These are phyloP conservation scores for Elanus axillaris DNA, from an alignment of 2,113 vertebrate species.

Conservation along the genomic window DNA sequence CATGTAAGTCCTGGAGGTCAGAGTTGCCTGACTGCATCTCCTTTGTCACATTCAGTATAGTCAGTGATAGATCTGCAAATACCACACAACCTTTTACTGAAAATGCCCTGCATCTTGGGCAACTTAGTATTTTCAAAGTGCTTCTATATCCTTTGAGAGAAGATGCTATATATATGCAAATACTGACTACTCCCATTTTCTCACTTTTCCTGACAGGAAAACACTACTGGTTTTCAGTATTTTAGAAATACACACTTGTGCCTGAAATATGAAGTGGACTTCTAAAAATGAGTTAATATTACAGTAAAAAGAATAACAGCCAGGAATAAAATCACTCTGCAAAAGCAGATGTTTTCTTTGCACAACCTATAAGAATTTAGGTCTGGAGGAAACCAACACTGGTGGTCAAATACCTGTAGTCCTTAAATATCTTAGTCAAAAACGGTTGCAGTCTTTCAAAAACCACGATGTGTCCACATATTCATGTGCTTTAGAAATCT, in stretches of 20 bases:
- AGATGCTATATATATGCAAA: not conserved
- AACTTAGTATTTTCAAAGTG: not conserved
- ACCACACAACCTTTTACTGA: not conserved
- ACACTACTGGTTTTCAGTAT: not conserved
- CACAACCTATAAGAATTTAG: not conserved
- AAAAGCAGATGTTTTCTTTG: not conserved
- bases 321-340: not conserved
- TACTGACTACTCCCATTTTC: not conserved
- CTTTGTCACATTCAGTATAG: not conserved
- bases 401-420: not conserved
- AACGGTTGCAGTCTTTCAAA: not conserved
- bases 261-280: not conserved
- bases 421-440: not conserved
- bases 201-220: not conserved
- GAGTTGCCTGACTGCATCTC: not conserved
- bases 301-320: not conserved
- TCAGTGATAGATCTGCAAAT: not conserved
- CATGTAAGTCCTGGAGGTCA: not conserved
- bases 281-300: not conserved
- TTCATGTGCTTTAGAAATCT: not conserved
- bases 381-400: not conserved
- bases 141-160: not conserved
- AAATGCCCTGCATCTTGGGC: not conserved
- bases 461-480: rapidly evolving
- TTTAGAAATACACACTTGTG: not conserved